phyloP scores from a whole-genome alignment of 2,888 invertebrate genomes.

The Ochropacha duplaris region DNA sequence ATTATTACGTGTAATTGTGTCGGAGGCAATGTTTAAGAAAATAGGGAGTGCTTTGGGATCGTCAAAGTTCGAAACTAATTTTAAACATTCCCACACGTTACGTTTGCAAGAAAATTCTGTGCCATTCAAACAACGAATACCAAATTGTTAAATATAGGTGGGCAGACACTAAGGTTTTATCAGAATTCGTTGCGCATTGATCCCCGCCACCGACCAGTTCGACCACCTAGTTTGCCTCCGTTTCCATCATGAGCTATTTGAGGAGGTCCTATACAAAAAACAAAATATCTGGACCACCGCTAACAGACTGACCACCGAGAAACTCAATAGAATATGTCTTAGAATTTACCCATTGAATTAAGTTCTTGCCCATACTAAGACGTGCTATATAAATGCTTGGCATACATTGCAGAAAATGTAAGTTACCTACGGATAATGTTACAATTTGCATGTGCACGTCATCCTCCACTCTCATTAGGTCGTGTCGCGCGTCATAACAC shows the following conservation, averaged over 20 bases:
- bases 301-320: constrained; percentile 13
- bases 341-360: neutral
- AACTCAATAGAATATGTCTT: neutral
- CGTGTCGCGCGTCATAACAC: constrained; percentile 73
- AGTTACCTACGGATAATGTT: constrained; percentile 18
- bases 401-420: neutral
- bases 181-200: constrained; percentile 27
- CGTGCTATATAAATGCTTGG: neutral
- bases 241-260: constrained; percentile 11
- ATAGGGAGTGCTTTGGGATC: neutral
- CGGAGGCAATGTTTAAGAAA: neutral
- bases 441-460: constrained; percentile 43
- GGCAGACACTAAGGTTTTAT: constrained; percentile 26
- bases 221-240: constrained; percentile 36
- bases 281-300: constrained; percentile 34
- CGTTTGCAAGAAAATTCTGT: constrained; percentile 29
- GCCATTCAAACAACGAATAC: constrained; percentile 28
- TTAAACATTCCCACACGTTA: constrained; percentile 10
- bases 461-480: constrained; percentile 58
- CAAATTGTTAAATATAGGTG: constrained; percentile 41
- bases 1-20: neutral
- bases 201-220: constrained; percentile 33
- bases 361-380: neutral
- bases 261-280: constrained; percentile 43
- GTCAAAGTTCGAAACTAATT: neutral